A percentile compares a stretch with the other conserved stretches of the same genome.
Evolutionary conservation across 2,113 vertebrate genomes (phyloP).

Genomic region (Corydoras maculifer): DNA sequence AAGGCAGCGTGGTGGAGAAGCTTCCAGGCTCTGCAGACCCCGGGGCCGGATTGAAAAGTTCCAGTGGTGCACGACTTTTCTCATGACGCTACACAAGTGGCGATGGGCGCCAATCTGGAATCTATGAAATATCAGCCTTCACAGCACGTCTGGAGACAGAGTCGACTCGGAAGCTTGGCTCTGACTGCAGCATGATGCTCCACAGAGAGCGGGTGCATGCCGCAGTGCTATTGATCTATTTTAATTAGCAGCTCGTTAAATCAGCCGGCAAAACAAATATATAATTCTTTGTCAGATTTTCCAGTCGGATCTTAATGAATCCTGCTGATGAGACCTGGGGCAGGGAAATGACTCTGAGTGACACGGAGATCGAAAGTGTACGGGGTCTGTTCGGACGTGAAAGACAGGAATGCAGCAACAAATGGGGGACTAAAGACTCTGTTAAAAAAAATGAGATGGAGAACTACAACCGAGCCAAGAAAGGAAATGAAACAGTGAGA

Average conservation of each 20-base stretch:
- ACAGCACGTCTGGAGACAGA: constrained; percentile 30
- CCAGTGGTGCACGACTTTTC: constrained; percentile 7
- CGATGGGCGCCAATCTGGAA: constrained; percentile 20
- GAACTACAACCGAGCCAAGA: constrained; percentile 38
- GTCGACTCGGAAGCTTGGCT: constrained; percentile 33
- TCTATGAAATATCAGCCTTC: constrained; percentile 32
- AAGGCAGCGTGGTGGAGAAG: not conserved
- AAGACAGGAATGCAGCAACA: constrained; percentile 61
- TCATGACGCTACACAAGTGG: constrained; percentile 10
- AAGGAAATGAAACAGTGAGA: constrained; percentile 36
- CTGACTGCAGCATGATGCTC: constrained; percentile 49
- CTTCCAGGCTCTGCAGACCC: constrained; percentile 7
- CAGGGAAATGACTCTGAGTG: constrained; percentile 49
- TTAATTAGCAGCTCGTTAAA: constrained; percentile 75
- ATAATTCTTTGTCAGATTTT: constrained; percentile 70
- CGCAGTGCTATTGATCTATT: constrained; percentile 74
- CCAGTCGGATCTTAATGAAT: constrained; percentile 60
- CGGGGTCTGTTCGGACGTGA: constrained; percentile 56
- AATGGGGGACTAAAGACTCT: constrained; percentile 59
- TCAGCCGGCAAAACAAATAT: constrained; percentile 72
- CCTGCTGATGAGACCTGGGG: constrained; percentile 45
- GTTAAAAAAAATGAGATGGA: constrained; percentile 53
- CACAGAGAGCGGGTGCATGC: constrained; percentile 49
- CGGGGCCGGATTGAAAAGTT: constrained; percentile 6
- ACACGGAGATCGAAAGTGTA: constrained; percentile 22